Conservation (phyloP, 2,113 vertebrate genomes). For the Suricata suricatta region DNA sequence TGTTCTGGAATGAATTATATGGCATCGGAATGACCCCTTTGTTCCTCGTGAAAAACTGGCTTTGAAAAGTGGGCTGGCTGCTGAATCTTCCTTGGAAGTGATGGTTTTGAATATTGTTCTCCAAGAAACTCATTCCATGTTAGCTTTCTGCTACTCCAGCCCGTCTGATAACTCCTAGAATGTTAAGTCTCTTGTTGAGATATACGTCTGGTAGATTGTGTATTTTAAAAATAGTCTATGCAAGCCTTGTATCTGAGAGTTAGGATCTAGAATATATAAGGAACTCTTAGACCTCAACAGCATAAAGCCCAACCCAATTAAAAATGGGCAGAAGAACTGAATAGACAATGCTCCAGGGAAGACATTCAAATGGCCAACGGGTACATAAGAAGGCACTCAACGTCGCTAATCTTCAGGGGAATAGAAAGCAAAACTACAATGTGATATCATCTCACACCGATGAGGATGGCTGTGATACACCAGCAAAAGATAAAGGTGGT, state of each 20-base stretch:
- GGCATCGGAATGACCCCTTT: background rate
- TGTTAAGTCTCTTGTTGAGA: background rate
- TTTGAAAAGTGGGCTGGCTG: background rate
- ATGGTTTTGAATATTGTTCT: background rate
- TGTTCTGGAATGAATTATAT: background rate
- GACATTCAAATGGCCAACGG: background rate
- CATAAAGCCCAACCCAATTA: background rate
- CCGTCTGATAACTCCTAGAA: background rate
- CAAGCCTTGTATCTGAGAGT: background rate
- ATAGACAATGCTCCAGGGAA: background rate
- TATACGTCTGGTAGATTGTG: background rate
- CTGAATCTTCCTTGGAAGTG: background rate
- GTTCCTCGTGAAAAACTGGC: background rate
- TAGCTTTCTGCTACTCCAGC: background rate
- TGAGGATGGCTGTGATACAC: no score
- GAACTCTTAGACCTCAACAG: background rate
- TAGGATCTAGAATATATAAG: background rate
- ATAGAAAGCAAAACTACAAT: background rate
- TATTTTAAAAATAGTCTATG: background rate
- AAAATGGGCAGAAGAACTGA: background rate
- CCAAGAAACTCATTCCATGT: background rate
- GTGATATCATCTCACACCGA: background rate
- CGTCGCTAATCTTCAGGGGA: background rate
- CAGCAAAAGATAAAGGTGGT: background rate
- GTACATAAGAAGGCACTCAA: background rate